Evolutionary conservation across 2,113 vertebrate genomes (phyloP), one percentile per base, ranked within the genome.

Genomic region (Columbina picui): DNA sequence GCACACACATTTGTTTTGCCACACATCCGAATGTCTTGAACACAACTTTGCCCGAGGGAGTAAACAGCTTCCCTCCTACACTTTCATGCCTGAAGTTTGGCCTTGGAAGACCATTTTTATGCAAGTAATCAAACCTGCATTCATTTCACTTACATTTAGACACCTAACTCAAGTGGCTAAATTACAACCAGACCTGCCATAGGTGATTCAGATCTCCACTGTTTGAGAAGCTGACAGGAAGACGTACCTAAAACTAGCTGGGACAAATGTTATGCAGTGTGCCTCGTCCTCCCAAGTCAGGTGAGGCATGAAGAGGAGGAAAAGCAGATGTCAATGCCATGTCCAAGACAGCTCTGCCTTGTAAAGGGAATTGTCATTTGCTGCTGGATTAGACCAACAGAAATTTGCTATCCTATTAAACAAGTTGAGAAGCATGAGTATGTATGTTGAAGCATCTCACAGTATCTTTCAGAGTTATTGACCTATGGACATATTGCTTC

Each of bases 391-490:
- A 82, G 56, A 55, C 16, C 22, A 60, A 38, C 5, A 56, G 29
- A 34, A 76, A 50, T 49, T 81, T 75, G 13, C 29, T 15, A 18
- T 55, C 8, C 12, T 1, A 0, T 8, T 52, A 43, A 86, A 52
- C 0, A 0, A 87, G 2, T 34, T 63, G 32, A 65, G 27, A 11
- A 43, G 27, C 22, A 21, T 2, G 8, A 6, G 5, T 56, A 27
- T 7, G 5, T 39, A 4, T 43, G 8, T 49, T 25, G 57, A 63
- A 74, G 12, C 23, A 67, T 41, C 20, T 90, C 57, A 64, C 18
- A 55, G 5, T 19, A 22, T 52, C 27, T 70, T 8, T 50, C 53
- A 61, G 13, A 19, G 10, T 63, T 85, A 65, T 20, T 49, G 67
- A 52, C 4, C 0, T 0, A 36, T n/a, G 16, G 34, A 53, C 21